These are phyloP conservation scores for Zelleria hepariella DNA, from an alignment of 2,888 invertebrate genomes.

Conservation along the genomic window DNA sequence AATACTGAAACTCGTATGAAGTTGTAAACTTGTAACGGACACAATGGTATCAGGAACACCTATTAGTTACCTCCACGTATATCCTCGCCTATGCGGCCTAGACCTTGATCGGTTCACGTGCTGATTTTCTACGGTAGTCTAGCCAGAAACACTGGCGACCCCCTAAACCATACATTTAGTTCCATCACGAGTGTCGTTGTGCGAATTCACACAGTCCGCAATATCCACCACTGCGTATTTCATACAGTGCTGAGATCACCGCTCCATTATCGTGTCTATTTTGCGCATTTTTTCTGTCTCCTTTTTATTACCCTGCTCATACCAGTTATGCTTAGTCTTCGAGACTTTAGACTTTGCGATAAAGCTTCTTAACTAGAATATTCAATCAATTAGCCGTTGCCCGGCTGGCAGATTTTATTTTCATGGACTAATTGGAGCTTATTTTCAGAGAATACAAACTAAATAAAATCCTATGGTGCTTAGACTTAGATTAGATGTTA, in stretches of 20 bases:
- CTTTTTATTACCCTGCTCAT: no score
- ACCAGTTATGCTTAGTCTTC: no score
- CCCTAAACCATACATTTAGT: not conserved
- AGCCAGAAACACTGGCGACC: not conserved
- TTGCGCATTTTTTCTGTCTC: not conserved
- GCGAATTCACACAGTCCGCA: not conserved
- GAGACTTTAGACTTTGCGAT: no score
- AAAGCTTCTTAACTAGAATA: no score
- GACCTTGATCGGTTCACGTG: not conserved
- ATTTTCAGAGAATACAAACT: no score
- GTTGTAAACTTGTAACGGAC: no score
- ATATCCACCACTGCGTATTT: not conserved
- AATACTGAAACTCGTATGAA: no score
- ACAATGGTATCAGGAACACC: not conserved
- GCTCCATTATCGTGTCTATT: not conserved
- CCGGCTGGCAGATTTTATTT: no score
- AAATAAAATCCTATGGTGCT: no score
- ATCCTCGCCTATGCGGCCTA: not conserved
- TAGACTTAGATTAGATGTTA: no score
- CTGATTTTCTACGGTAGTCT: not conserved
- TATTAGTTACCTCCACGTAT: not conserved
- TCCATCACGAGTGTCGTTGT: not conserved
- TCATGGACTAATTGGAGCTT: no score
- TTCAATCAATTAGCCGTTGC: no score
- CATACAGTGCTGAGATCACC: not conserved